These are phyloP conservation scores for Gordius sp. DNA, from an alignment of 2,888 invertebrate genomes.

Conservation along the genomic window DNA sequence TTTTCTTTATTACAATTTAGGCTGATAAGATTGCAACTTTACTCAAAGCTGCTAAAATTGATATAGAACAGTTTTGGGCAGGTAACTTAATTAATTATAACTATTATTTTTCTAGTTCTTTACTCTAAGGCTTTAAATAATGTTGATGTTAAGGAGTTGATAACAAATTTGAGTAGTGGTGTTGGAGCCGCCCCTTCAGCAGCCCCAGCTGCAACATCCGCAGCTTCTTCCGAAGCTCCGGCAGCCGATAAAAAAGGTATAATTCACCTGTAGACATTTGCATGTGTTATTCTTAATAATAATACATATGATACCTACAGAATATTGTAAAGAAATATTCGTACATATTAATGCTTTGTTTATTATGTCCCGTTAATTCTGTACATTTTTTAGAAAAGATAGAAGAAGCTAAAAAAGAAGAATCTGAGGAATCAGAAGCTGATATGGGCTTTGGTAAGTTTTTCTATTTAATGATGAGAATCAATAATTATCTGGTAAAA, in stretches of 20 bases:
- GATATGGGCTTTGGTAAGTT: slow-evolving; percentile 30
- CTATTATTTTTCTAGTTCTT: slow-evolving; percentile 29
- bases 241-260: slow-evolving; percentile 22
- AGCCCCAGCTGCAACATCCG: slow-evolving; percentile 22
- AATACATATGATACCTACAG: slow-evolving; percentile 11
- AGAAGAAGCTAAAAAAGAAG: slow-evolving; percentile 26
- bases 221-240: slow-evolving; percentile 20
- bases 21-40: slow-evolving; percentile 88
- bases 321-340: background rate
- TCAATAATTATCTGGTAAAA: slow-evolving; percentile 1
- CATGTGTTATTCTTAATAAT: background rate
- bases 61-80: slow-evolving; percentile 95
- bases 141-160: slow-evolving; percentile 64
- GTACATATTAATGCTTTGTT: background rate
- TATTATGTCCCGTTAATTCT: slow-evolving; percentile 8
- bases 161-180: slow-evolving; percentile 69
- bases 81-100: slow-evolving; percentile 32
- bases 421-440: slow-evolving; percentile 27
- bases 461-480: background rate
- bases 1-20: slow-evolving; percentile 30
- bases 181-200: slow-evolving; percentile 53
- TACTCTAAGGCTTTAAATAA: slow-evolving; percentile 89
- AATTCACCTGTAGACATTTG: slow-evolving; percentile 10
- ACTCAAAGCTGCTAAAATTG: slow-evolving; percentile 77
- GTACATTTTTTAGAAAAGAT: slow-evolving; percentile 21